Base-by-base conservation (phyloP, 1,140 invertebrate genomes). In the Drosophila tristis region DNA sequence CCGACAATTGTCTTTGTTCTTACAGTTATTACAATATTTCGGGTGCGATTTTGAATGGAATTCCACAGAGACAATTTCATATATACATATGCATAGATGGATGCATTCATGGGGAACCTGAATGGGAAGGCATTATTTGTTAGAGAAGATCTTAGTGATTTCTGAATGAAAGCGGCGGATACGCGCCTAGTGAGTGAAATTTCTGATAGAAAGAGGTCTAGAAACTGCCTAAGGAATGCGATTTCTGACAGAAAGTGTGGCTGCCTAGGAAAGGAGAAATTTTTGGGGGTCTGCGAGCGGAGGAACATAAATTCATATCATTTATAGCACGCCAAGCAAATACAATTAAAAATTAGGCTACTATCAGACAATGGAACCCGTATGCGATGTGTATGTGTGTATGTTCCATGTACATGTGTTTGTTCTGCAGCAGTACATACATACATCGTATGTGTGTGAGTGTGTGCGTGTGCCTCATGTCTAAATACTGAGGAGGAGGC, bases 291-390 rank as follows among this genome's bases (percentile, higher is more conserved):
- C 15, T 51, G 62, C 20, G n/a, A 47, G 51, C 29, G 26, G 42
- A 74, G 60, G 60, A 61, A 60, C 63, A 80, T 61, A 62, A 58
- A 77, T 70, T 60, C 59, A 74, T 61, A 54, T 74, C 70, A 63
- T 79, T 79, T 79, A 73, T 67, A 80, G 60, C 78, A 77, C 74
- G 63, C 58, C 63, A 61, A 49, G 80, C 60, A 81, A 82, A 81
- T 78, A 82, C 78, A 82, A 82, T 82, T 82, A 81, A 78, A 82
- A 82, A 82, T 82, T 78, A 82, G 81, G 59, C 74, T 78, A 51
- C 70, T 4, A 9, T 3, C 71, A 78, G 53, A 74, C 76, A 68
- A 44, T 49, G 47, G 25, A 35, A 54, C n/a, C 50, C 62, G 75
- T 45, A 60, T 23, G 44, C 26, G 16, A 35, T 25, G 7, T 51